Evolutionary conservation across 2,113 vertebrate genomes (phyloP).

Genomic region (Corythaeola cristata): DNA sequence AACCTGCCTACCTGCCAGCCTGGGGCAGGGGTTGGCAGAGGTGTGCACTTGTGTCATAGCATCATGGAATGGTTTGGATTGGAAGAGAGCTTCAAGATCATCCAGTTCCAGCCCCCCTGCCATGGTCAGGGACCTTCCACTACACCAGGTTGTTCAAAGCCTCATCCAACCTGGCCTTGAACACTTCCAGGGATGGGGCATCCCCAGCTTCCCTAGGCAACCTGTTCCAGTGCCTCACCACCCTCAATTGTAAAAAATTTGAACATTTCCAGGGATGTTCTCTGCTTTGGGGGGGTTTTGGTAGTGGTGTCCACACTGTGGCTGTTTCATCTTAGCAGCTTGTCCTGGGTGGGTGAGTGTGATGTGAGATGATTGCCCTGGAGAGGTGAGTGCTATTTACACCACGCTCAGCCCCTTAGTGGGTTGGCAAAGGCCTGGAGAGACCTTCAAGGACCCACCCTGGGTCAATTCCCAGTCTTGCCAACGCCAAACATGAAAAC

Average conservation of each 20-base stretch:
- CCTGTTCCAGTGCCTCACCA: too few species aligned
- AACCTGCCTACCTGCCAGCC: too few species aligned
- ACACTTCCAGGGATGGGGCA: too few species aligned
- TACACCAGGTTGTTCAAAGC: too few species aligned
- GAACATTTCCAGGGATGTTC: not conserved
- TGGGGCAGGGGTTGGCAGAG: not conserved
- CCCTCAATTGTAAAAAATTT: too few species aligned
- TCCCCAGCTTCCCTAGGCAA: too few species aligned
- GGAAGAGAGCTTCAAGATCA: too few species aligned
- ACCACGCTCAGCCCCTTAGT: not conserved
- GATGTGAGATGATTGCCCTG: not conserved
- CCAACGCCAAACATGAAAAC: not conserved
- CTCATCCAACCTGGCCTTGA: too few species aligned
- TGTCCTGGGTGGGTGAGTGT: not conserved
- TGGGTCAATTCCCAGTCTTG: not conserved
- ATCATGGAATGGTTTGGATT: too few species aligned
- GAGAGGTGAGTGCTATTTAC: not conserved
- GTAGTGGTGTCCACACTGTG: not conserved
- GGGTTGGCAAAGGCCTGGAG: not conserved
- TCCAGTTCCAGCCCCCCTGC: too few species aligned
- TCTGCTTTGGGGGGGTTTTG: not conserved
- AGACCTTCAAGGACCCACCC: not conserved
- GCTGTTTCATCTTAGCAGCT: not conserved
- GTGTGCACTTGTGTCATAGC: not conserved
- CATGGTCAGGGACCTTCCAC: too few species aligned